phyloP scores from a whole-genome alignment of 2,888 invertebrate genomes.

The Eucera pruinosa region DNA sequence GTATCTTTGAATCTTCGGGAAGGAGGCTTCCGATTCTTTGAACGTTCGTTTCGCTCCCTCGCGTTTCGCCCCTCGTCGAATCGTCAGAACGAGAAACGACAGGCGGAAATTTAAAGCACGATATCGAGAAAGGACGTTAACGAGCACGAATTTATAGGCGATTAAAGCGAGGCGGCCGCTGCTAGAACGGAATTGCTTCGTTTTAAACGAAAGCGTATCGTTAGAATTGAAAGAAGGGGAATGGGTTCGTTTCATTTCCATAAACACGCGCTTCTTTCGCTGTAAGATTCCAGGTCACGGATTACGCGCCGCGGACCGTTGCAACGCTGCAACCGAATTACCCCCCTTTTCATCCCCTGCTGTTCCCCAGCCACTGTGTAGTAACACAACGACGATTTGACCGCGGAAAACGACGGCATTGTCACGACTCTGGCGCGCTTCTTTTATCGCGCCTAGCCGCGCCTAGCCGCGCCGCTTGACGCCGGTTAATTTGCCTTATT shows the following conservation, averaged over 20 bases:
- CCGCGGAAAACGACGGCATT: conserved; percentile 39
- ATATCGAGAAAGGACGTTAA: conserved; percentile 6
- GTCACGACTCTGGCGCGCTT: conserved; percentile 22
- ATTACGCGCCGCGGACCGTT: conserved; percentile 27
- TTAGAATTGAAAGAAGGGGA: conserved; percentile 9
- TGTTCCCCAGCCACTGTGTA: conserved; percentile 1
- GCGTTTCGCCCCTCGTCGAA: neutral
- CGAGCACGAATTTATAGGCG: conserved; percentile 32
- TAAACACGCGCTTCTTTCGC: conserved; percentile 21
- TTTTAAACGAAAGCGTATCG: conserved; percentile 24
- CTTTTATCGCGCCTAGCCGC: conserved; percentile 49
- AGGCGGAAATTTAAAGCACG: conserved; percentile 10
- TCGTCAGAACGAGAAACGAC: neutral
- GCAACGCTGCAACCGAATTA: conserved; percentile 50
- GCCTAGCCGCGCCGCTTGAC: conserved; percentile 17
- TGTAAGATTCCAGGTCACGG: conserved; percentile 39
- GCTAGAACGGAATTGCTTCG: neutral
- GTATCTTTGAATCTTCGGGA: neutral
- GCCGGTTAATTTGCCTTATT: conserved; percentile 62
- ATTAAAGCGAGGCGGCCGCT: conserved; percentile 13
- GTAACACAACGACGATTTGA: conserved; percentile 27
- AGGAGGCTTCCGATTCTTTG: neutral
- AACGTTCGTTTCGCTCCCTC: conserved; percentile 5
- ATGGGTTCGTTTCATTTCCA: conserved; percentile 16
- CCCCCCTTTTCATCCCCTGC: conserved; percentile 1